Base-by-base conservation (phyloP, 2,113 vertebrate genomes). In the Lampris incognitus region DNA sequence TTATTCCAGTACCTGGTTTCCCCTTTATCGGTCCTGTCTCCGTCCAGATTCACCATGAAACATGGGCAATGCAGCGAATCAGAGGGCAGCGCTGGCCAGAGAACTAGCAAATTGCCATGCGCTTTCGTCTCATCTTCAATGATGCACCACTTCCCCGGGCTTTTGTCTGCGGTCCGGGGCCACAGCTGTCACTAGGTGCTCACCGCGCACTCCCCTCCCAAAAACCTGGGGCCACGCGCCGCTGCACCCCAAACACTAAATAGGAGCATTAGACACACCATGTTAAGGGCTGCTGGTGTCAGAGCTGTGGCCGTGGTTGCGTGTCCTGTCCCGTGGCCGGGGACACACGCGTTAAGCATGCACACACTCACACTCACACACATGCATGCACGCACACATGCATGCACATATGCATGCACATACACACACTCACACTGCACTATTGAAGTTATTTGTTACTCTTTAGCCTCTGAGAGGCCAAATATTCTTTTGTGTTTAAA, bases 111-210 rank as follows among this genome's bases (percentile, higher is more conserved):
- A 89, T 86, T 83, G 79, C 68, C 84, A 81, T 89, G 89, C 74
- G 86, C 86, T 88, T 85, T 91, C 87, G 91, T 88, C 87, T 72
- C 86, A 79, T 92, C 89, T 90, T 91, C 89, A 91, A 88, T 92
- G 92, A 94, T 91, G 93, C 91, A 77, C 90, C 87, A 90, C 92
- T 93, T 94, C 93, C 94, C 92, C 82, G 4, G 87, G 87, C 92
- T 92, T 94, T 95, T 95, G 93, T 95, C 91, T 94, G 79, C 84
- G 71, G 89, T 92, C 82, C 75, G 86, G 92, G 92, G 88, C 91
- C 88, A 91, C 94, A 95, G 94, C 94, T 95, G 94, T 93, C 90
- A 79, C 89, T 92, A 94, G 93, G 93, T 94, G 93, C 91, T 91
- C 86, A 92, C 89, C 86, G 79, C 67, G 63, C 24, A 24, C 85